Base-by-base conservation (phyloP, 1,140 invertebrate species). In the Acromyrmex heyeri region DNA sequence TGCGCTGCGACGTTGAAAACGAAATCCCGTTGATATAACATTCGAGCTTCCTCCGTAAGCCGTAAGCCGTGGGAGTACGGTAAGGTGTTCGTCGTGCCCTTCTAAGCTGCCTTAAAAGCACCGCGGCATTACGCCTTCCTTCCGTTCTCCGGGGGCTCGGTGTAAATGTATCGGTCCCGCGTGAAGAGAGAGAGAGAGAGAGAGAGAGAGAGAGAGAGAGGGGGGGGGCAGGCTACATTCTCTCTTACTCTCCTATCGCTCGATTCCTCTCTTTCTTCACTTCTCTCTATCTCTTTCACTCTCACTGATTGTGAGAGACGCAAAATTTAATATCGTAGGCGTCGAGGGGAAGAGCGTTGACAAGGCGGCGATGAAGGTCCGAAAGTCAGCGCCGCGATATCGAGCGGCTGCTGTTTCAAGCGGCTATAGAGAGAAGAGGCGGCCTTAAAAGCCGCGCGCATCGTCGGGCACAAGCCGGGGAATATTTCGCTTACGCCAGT, bases 91-190 rank as follows among this genome's bases (percentile, higher is more conserved):
- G 69, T 48, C 55, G 79, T 83, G 79, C 55, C 69, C 79, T 73
- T 83, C 79, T 83, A 83, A 83, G 79, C 79, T 75, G 79, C 69
- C 79, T 83, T 83, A 83, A 83, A 82, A 83, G 79, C 79, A 83
- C 79, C 79, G 79, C 69, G 69, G 79, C 69, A 83, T 83, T 83
- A 83, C 69, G 53, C 69, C 57, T 75, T 61, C 79, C 65, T 75
- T 75, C 69, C 79, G 62, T 67, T 67, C 62, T 67, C 77, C 30
- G 27, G 34, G 44, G 38, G 38, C 69, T 83, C 65, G 79, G 53
- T 48, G 67, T 57, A 48, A 83, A 83, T 83, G 79, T 83, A 83
- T 83, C 69, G 79, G 79, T 83, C 79, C 79, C 69, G 79, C 69
- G 79, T 62, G 67, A 83, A 83, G 75, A 75, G 69, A 83, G 79